Conservation (phyloP, 2,113 vertebrate genomes). For the western clawed frog (Xenopus tropicalis) region DNA sequence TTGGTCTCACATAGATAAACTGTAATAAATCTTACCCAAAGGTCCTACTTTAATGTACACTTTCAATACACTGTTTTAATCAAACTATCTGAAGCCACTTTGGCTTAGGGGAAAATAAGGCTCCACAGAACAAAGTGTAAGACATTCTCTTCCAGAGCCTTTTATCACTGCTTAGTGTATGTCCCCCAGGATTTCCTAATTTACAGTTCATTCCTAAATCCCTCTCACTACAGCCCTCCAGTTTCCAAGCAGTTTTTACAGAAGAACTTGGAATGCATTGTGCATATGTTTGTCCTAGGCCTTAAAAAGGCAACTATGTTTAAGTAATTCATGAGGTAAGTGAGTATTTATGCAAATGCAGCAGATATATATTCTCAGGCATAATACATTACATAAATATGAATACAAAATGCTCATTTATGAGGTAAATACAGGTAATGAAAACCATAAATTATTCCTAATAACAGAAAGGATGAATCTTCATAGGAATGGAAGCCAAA, state of each 20-base stretch:
- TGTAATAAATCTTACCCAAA: no score
- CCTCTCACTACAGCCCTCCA: slow-evolving; percentile 22
- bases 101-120: background rate
- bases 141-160: background rate
- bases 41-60: no score
- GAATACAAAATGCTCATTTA: slow-evolving; percentile 80
- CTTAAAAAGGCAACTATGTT: slow-evolving; percentile 74
- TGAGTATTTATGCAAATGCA: slow-evolving; percentile 80
- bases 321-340: slow-evolving; percentile 81
- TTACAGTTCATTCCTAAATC: slow-evolving; percentile 3
- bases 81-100: background rate
- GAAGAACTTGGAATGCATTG: slow-evolving; percentile 62
- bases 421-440: slow-evolving; percentile 77
- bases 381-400: slow-evolving; percentile 78
- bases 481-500: slow-evolving; percentile 60
- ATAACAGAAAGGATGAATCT: slow-evolving; percentile 69
- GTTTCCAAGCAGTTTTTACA: slow-evolving; percentile 16
- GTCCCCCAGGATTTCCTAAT: slow-evolving; percentile 18
- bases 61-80: no score
- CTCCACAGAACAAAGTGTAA: background rate
- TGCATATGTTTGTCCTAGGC: slow-evolving; percentile 71
- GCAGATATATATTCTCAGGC: slow-evolving; percentile 74
- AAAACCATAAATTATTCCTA: slow-evolving; percentile 75
- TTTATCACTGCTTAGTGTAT: background rate
- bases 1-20: no score